A percentile compares a stretch with the other conserved stretches of the same genome.
Conservation (phyloP, 1,140 invertebrate species). For the Sipha flava region DNA sequence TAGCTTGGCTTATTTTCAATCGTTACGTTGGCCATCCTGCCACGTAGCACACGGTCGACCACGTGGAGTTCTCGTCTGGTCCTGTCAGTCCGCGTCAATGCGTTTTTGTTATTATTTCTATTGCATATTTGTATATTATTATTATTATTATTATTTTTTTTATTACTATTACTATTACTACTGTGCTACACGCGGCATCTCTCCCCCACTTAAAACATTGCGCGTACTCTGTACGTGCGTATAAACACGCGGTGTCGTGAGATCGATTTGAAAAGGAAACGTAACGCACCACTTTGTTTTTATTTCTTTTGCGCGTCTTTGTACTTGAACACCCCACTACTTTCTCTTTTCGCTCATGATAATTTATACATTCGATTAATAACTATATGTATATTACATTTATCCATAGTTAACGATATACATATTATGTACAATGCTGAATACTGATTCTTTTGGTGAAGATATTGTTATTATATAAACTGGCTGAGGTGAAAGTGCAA, state of each 20-base stretch:
- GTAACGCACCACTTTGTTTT: neutral
- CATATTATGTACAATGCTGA: neutral
- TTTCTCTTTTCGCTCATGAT: no score
- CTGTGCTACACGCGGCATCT: no score
- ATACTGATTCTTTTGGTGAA: no score
- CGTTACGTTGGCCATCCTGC: conserved; percentile 13
- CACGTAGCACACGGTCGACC: conserved; percentile 23
- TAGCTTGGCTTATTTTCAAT: neutral
- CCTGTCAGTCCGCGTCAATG: neutral
- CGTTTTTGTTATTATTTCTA: neutral
- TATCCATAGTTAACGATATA: no score
- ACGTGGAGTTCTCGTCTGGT: neutral
- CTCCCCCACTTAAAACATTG: neutral
- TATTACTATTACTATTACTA: neutral
- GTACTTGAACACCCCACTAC: no score
- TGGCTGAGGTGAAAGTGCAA: neutral
- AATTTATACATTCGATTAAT: no score
- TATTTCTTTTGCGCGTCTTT: neutral
- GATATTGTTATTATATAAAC: no score
- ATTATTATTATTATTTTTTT: neutral
- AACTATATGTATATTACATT: no score
- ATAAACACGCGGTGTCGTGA: neutral
- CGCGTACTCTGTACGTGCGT: neutral
- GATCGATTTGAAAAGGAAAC: conserved; percentile 10
- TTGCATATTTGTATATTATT: neutral